Evolutionary conservation across 2,797 vertebrate genomes (phyloP).

Genomic region (Melanotaenia trifasciata): DNA sequence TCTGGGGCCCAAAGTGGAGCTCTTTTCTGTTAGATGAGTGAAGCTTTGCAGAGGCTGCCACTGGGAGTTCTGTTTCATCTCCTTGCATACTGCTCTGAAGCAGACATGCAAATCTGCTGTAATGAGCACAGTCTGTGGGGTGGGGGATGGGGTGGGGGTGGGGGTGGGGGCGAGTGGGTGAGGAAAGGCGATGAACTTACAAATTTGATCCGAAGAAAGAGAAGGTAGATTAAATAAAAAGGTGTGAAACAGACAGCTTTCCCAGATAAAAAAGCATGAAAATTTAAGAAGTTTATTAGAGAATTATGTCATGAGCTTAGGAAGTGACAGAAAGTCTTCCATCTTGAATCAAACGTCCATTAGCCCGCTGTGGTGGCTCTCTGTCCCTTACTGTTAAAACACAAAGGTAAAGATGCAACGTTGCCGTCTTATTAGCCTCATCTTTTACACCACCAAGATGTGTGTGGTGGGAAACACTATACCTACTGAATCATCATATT

Average conservation of each 20-base stretch:
- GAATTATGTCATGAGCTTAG: slow-evolving; percentile 53
- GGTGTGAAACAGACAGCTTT: slow-evolving; percentile 55
- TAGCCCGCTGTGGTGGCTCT: slow-evolving; percentile 61
- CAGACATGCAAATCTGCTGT: slow-evolving; percentile 85
- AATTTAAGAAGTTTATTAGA: slow-evolving; percentile 56
- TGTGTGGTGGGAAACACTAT: slow-evolving; percentile 19
- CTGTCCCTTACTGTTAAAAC: slow-evolving; percentile 60
- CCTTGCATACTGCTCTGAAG: slow-evolving; percentile 75
- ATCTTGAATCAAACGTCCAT: slow-evolving; percentile 77
- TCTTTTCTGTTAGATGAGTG: slow-evolving; percentile 80
- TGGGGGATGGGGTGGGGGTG: slow-evolving; percentile 6
- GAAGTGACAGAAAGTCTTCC: slow-evolving; percentile 69
- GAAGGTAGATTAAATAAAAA: slow-evolving; percentile 44
- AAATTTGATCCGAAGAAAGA: slow-evolving; percentile 72
- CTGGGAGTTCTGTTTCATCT: slow-evolving; percentile 84
- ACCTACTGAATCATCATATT: slow-evolving; percentile 36
- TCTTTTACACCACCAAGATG: slow-evolving; percentile 67
- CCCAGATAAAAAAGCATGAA: slow-evolving; percentile 48
- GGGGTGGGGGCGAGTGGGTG: neutral
- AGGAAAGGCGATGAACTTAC: slow-evolving; percentile 55
- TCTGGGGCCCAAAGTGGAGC: slow-evolving; percentile 78
- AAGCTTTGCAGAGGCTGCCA: slow-evolving; percentile 80
- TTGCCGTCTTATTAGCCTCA: slow-evolving; percentile 68
- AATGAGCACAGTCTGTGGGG: slow-evolving; percentile 79
- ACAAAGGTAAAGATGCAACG: slow-evolving; percentile 63